Evolutionary conservation across 2,113 vertebrate species (phyloP), one percentile per base, ranked within the genome.

Genomic region (Australoheros scitulus): DNA sequence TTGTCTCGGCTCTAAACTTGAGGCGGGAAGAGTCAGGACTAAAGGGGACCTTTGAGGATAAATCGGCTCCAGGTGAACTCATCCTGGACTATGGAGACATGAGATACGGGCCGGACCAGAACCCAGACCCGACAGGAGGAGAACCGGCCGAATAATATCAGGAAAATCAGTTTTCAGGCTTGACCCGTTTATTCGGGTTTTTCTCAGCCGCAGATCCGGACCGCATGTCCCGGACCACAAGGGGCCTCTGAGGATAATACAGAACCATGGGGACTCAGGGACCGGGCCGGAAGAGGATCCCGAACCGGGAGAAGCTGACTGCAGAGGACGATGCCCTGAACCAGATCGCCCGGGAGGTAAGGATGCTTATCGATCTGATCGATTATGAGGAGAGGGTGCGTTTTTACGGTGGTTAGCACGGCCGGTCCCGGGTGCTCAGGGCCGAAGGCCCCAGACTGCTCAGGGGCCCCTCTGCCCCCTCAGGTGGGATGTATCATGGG

Each of bases 301-400:
- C 96, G 61, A 96, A 96, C 89, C 93, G 94, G 89, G 97, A 98
- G 76, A 96, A 95, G 86, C 89, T 96, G 88, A 95, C 95, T 2
- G 97, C 96, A 9, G 97, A 98, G 93, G 97, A 97, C 89, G 96
- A 97, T 88, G 96, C 97, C 8, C 95, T 97, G 5, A 96, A 92
- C 86, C 96, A 96, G 91, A 97, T 97, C 77, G 97, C 96, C 17
- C 95, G 97, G 9, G 97, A 97, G 97, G 97, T 97, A 87, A 94
- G 94, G 3, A 11, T 6, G 47, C 18, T 76, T 0, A 77, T 56
- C 43, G 34, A 11, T 11, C 1, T 79, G 60, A 41, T 56, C 34
- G 43, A 72, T 20, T 17, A 68, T 43, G 43, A 29, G 43, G 65
- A 32, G 24, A 70, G 29, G 50, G 34, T 52, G 18, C 3, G 7